These are phyloP conservation scores for Mastigias papua DNA, from an alignment of 30 jellyfish, hydroid and myxozoan genomes.

Conservation along the genomic window DNA sequence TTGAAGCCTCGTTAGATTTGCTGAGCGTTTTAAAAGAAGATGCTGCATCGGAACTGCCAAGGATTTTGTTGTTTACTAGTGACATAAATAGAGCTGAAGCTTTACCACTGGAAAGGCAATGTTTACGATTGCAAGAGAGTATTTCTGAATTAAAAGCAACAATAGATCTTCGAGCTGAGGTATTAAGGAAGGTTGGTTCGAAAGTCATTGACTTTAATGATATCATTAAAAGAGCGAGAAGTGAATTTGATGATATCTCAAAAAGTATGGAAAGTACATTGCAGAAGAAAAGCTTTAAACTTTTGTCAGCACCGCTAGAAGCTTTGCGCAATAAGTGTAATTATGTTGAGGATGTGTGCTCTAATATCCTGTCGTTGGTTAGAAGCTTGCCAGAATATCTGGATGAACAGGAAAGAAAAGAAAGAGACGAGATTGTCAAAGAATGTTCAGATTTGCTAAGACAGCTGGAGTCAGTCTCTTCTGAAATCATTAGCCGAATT, in stretches of 20 bases:
- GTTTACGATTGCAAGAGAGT: slow-evolving; percentile 31
- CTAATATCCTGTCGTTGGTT: neutral
- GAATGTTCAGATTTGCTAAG: neutral
- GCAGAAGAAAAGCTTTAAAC: neutral
- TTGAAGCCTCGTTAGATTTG: neutral
- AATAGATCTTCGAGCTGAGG: slow-evolving; percentile 3
- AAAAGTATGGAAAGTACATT: neutral
- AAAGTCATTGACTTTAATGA: neutral
- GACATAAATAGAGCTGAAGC: neutral
- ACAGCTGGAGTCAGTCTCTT: neutral
- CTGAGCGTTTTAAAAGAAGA: slow-evolving; percentile 18
- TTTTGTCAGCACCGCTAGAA: neutral
- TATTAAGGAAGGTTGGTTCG: neutral
- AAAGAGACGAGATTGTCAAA: neutral
- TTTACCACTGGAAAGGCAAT: neutral
- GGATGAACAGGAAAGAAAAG: neutral
- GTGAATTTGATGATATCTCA: neutral
- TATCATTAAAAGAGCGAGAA: neutral
- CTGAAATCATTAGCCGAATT: neutral
- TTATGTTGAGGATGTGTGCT: slow-evolving; percentile 10
- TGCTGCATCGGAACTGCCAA: slow-evolving; percentile 37
- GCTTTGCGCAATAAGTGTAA: neutral
- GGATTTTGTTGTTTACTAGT: neutral
- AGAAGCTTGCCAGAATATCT: neutral
- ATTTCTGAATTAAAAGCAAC: slow-evolving; percentile 26